Base-by-base conservation (phyloP, 2,888 invertebrate genomes). In the Campoplex nolae region DNA sequence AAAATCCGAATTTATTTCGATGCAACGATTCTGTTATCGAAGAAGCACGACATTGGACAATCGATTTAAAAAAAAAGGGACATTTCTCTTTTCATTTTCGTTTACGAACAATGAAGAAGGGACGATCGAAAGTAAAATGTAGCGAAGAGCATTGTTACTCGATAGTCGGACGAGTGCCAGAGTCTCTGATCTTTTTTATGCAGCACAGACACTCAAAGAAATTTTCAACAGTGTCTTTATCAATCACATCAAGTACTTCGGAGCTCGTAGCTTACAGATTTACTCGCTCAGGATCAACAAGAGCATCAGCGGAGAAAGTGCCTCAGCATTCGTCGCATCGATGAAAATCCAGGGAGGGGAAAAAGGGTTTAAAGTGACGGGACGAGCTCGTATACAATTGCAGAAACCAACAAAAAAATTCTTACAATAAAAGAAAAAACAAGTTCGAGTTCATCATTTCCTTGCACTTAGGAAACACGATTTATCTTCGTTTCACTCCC, bases 141-240 rank as follows among this genome's bases (percentile, higher is more conserved):
- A 54, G 45, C 45, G 45, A 45, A 23, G 80, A 71, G 42, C 35
- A n/a, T 75, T 62, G n/a, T 74, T 74, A 54, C 42, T 45, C 45
- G 42, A 38, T 23, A 23, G 23, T 23, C 42, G 7, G 9, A 42
- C 3, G 42, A 42, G 42, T 42, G 42, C 42, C 38, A 38, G 38
- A 38, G 6, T 38, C 38, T 38, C 38, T 6, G 38, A 23, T 23
- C 38, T 42, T 42, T 42, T 42, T 42, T 42, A 42, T 42, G 9
- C 42, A 42, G 42, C 1, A 42, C 0, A 42, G 42, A 45, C 45
- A 23, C 23, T 13, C 56, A 38, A 28, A 58, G 18, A 90, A 85
- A 79, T 82, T 90, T 88, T 91, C 89, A 91, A 91, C 91, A 89
- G 90, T 90, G 87, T 86, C 23, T 23, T 89, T 81, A 35, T 84